Evolutionary conservation across 2,797 vertebrate species (phyloP).

Genomic region (Paramormyrops hopkinsi): DNA sequence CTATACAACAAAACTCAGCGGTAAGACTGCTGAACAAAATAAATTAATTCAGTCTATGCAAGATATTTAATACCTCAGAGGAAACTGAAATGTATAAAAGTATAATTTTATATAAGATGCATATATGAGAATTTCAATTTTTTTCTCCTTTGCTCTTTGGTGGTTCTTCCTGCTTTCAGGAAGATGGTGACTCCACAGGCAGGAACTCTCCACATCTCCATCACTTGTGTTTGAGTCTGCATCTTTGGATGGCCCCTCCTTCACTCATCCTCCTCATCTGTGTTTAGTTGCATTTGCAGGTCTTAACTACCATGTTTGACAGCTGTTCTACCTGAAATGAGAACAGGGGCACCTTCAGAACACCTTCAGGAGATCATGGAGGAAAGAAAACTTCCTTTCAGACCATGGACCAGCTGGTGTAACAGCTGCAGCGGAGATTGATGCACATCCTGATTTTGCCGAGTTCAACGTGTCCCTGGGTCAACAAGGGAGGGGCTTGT

Average conservation of each 20-base stretch:
- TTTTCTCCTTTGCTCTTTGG: background rate
- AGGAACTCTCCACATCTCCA: background rate
- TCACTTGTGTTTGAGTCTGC: background rate
- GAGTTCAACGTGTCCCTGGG: background rate
- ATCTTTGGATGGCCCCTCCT: slow-evolving; percentile 11
- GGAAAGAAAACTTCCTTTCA: background rate
- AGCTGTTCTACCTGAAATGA: slow-evolving; percentile 77
- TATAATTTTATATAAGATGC: slow-evolving; percentile 30
- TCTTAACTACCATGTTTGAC: slow-evolving; percentile 85
- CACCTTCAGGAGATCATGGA: background rate
- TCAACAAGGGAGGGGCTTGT: background rate
- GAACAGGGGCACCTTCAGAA: background rate
- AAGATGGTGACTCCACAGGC: background rate
- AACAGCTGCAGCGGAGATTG: background rate
- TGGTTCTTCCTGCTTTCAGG: background rate
- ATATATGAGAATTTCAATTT: background rate
- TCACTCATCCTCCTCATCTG: slow-evolving; percentile 8
- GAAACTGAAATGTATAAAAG: slow-evolving; percentile 35
- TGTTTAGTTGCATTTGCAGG: slow-evolving; percentile 82
- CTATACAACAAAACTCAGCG: slow-evolving; percentile 12
- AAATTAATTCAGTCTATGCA: slow-evolving; percentile 55
- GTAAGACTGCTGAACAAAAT: slow-evolving; percentile 47
- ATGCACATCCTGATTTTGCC: background rate
- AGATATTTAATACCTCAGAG: slow-evolving; percentile 24
- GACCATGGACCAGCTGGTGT: background rate